These are phyloP conservation scores for Euura saliciscinereae DNA, from an alignment of 1,140 invertebrate species.

Conservation along the genomic window DNA sequence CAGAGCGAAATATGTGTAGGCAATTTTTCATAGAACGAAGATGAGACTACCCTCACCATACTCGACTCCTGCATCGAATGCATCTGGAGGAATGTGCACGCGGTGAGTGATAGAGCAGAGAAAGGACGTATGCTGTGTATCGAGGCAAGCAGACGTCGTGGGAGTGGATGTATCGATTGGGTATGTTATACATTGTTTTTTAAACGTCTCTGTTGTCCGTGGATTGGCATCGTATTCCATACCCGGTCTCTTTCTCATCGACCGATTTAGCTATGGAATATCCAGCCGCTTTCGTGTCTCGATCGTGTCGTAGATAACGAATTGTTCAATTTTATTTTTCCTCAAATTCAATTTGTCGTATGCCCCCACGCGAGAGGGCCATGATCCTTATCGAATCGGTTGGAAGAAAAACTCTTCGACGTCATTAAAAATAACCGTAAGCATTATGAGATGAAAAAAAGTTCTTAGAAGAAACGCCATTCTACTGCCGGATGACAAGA, in stretches of 20 bases:
- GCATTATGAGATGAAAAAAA: not conserved
- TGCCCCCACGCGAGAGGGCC: not conserved
- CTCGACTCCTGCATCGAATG: no score
- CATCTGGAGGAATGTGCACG: no score
- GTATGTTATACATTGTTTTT: not conserved
- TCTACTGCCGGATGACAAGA: conserved; percentile 43
- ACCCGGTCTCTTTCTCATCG: not conserved
- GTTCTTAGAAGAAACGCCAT: conserved; percentile 36
- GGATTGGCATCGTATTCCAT: not conserved
- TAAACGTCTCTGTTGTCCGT: not conserved
- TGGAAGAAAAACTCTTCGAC: not conserved
- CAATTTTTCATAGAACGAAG: no score
- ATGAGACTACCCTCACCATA: no score
- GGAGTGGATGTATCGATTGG: not conserved
- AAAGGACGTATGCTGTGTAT: not conserved
- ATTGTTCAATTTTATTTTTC: conserved; percentile 1
- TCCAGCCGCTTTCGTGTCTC: not conserved
- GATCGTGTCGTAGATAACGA: not conserved
- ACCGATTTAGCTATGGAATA: not conserved
- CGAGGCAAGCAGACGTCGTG: not conserved
- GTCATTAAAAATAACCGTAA: not conserved
- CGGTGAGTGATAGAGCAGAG: not conserved
- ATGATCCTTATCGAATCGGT: not conserved
- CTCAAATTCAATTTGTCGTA: not conserved
- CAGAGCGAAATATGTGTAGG: no score